Base-by-base conservation (phyloP, 1,140 invertebrate species). In the Drosophila nigrodunni region DNA sequence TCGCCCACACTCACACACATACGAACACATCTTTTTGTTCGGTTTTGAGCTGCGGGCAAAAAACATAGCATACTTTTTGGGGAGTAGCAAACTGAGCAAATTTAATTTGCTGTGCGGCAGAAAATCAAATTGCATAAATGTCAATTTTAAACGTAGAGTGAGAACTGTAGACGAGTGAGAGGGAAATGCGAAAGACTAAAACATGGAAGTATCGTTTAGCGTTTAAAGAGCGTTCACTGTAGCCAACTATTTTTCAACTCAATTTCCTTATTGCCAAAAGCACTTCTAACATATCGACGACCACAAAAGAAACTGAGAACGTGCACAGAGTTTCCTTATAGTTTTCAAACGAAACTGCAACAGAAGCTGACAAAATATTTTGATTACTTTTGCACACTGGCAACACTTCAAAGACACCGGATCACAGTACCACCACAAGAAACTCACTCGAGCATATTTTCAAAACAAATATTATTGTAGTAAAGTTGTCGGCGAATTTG, bases 51-150 rank as follows among this genome's bases (percentile, higher is more conserved):
- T 71, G 67, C 54, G 60, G 73, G 73, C 72, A 41, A 72, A 61
- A 76, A 76, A 72, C 69, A 72, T 65, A 76, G 74, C 69, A 72
- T 76, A 76, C 74, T 76, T 72, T 66, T 71, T 46, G 52, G 61
- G 55, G 21, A 25, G 44, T 55, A 50, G 57, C 54, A 70, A 70
- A 60, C 39, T 59, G 74, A 37, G 55, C 61, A 80, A 85, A 85
- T 85, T 85, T 71, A 85, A 85, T 85, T 85, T 85, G 44, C 72
- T 34, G 77, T 80, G 81, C 77, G 82, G 77, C 80, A 74, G 43
- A 70, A 74, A 85, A 85, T 85, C 81, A 80, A 88, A 88, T 88
- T 88, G 82, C 82, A 87, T 88, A 88, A 87, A 89, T 82, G 83
- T 89, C 83, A 88, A 88, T 89, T 82, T 80, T 30, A 50, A 39